A percentile compares a stretch with the other conserved stretches of the same genome.
These are phyloP conservation scores for Subacronicta megacephala DNA, from an alignment of 2,888 invertebrate genomes.

Conservation along the genomic window DNA sequence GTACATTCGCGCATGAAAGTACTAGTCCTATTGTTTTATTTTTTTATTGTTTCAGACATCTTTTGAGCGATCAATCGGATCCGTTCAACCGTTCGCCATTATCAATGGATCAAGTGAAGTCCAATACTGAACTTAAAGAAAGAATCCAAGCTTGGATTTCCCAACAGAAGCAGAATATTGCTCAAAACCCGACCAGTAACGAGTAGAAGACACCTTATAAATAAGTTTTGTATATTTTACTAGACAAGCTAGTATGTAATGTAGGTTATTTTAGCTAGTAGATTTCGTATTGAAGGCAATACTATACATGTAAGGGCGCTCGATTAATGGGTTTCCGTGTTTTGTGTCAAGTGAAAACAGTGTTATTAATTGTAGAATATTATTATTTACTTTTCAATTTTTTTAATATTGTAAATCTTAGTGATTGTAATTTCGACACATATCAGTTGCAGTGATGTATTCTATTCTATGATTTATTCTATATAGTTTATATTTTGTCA, in stretches of 20 bases:
- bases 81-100: conserved; percentile 98
- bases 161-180: conserved; percentile 86
- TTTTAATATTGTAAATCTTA: conserved; percentile 44
- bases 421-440: conserved; percentile 44
- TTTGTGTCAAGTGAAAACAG: conserved; percentile 38
- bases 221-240: conserved; percentile 49
- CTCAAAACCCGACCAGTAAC: conserved; percentile 64
- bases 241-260: conserved; percentile 46
- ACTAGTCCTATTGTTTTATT: too few species aligned
- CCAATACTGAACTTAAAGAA: conserved; percentile 93
- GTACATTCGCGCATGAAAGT: too few species aligned
- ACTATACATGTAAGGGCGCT: conserved; percentile 41
- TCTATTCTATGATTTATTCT: conserved; percentile 28
- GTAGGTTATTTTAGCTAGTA: conserved; percentile 45
- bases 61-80: conserved; percentile 97
- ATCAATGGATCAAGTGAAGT: conserved; percentile 97
- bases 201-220: conserved; percentile 33
- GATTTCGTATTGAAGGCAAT: conserved; percentile 53
- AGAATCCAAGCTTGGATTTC: conserved; percentile 95
- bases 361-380: conserved; percentile 38
- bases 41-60: conserved; percentile 90
- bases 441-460: conserved; percentile 50
- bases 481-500: conserved; percentile 18
- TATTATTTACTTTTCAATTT: conserved; percentile 15
- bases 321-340: conserved; percentile 32